Evolutionary conservation across 92 coral and sea anemone genomes (phyloP), one percentile per base, ranked within the genome.

Genomic region (Isaurus tuberculatus): DNA sequence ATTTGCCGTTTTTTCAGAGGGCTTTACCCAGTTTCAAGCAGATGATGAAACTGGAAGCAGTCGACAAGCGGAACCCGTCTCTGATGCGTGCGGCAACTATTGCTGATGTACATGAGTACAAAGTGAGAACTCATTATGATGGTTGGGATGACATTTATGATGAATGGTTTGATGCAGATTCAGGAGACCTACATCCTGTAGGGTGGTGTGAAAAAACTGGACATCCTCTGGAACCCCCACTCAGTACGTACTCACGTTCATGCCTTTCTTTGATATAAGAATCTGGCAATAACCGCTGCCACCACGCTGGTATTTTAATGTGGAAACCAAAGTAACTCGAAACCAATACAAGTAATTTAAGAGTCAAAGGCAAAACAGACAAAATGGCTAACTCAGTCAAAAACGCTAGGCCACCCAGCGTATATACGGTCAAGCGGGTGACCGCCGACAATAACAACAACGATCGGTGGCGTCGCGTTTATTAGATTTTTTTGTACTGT

Each of bases 71-170:
- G 43, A 97, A 97, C 71, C 99, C 99, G 0, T 97, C 99, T 1
- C 72, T 97, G 57, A 91, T 97, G 29, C 93, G 99, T 2, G 92
- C 91, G 19, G 94, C 95, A 5, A 94, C 92, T 27, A 84, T 97
- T 5, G 97, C 97, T 0, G 86, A 86, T 5, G 70, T 94, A 2
- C 92, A 92, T 70, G 92, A 91, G 17, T 92, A 92, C 87, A 90
- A 96, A 78, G 95, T 97, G 20, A 87, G 88, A 79, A 79, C 94
- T 30, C 98, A 91, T 64, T 94, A 88, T 85, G 99, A 97, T 60
- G 99, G 99, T 57, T 97, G 99, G 99, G 99, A 97, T 83, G 97
- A 97, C 53, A 91, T 97, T 48, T 97, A 97, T 55, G 98, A 97
- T 80, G 99, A 97, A 83, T 97, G 99, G 99, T 94, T 94, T 86